Evolutionary conservation across 2,113 vertebrate genomes (phyloP).

Genomic region (Panurus biarmicus): DNA sequence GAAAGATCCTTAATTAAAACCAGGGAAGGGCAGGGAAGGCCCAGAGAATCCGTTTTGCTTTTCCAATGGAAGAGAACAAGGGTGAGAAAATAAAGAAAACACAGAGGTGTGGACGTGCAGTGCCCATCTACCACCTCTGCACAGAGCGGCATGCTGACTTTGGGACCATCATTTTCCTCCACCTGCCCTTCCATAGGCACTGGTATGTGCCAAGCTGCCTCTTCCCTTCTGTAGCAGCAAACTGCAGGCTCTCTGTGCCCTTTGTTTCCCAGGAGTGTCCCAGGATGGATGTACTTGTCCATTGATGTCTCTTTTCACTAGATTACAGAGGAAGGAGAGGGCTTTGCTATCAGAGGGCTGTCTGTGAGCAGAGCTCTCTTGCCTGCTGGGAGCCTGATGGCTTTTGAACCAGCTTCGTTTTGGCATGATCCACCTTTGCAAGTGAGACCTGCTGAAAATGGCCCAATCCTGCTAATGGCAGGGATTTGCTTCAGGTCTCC

Average conservation of each 20-base stretch:
- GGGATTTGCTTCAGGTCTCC: conserved; percentile 22
- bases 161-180: not conserved
- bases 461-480: conserved; percentile 33
- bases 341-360: not conserved
- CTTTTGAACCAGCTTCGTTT: not conserved
- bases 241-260: not conserved
- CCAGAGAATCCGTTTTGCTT: not conserved
- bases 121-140: accelerated
- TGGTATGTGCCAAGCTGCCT: not conserved
- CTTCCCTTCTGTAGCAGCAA: not conserved
- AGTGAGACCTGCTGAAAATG: not conserved
- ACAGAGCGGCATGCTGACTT: accelerated
- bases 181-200: accelerated
- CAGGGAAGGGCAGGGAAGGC: not conserved
- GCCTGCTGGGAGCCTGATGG: not conserved
- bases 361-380: not conserved
- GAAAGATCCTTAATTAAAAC: not conserved
- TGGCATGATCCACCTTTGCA: not conserved
- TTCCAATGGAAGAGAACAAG: not conserved
- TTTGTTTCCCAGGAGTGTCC: not conserved
- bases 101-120: not conserved
- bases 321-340: not conserved
- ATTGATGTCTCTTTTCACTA: not conserved
- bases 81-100: not conserved
- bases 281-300: not conserved